Conservation (phyloP, 1,140 invertebrate species). For the Adelges cooleyi region DNA sequence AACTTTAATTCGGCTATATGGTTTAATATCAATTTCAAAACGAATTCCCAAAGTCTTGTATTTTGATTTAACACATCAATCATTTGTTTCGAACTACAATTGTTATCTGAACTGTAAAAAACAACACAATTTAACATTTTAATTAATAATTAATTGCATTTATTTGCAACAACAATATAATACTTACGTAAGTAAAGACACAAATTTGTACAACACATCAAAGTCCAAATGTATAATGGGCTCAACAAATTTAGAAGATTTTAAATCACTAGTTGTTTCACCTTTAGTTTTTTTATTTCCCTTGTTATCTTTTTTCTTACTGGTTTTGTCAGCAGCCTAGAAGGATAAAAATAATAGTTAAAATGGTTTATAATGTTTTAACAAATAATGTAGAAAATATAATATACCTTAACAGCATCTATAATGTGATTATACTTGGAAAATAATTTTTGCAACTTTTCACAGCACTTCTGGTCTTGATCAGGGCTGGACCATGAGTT, state of each 20-base stretch:
- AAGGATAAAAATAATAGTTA: not conserved
- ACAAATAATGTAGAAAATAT: not conserved
- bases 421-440: slow-evolving; percentile 13
- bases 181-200: slow-evolving; percentile 19
- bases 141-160: no score
- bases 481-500: not conserved
- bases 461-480: not conserved
- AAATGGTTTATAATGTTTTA: not conserved
- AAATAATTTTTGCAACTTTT: slow-evolving; percentile 23
- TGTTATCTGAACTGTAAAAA: not conserved
- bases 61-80: not conserved
- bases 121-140: no score
- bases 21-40: not conserved
- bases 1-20: not conserved
- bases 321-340: slow-evolving; percentile 1
- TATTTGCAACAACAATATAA: no score
- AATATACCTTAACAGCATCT: slow-evolving; percentile 1
- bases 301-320: slow-evolving; percentile 10
- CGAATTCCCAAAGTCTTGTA: slow-evolving; percentile 9
- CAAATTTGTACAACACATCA: slow-evolving; percentile 5
- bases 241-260: not conserved
- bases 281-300: slow-evolving; percentile 4
- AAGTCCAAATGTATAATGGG: slow-evolving; percentile 4
- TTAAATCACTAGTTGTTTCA: not conserved
- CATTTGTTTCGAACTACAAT: not conserved